Evolutionary conservation across 2,888 invertebrate genomes (phyloP), one percentile per base, ranked within the genome.

Genomic region (Schizaphis graminum): DNA sequence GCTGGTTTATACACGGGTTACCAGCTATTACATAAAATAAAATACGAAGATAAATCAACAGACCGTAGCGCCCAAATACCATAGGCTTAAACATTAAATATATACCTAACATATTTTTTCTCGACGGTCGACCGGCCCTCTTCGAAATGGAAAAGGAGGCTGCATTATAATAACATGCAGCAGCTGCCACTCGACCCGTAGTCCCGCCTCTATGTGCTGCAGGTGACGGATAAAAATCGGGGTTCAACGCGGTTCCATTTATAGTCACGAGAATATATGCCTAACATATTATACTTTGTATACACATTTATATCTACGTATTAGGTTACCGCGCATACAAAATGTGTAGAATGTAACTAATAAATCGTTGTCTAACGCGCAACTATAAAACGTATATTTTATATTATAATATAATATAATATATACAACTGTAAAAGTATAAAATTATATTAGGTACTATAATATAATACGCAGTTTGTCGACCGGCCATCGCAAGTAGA

Each of bases 61-160:
- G 77, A 77, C 77, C 77, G 77, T 41, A 77, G 35, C 77, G 77
- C 77, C 77, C 77, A 77, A 77, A 77, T 77, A 77, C 77, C 77
- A 77, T 77, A 77, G 77, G 77, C 8, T 77, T 77, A 77, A 41
- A 77, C 77, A 77, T 77, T 35, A 77, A 77, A 11, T 77, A 77
- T 77, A 77, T 21, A 35, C 35, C 77, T 77, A 77, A 77, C 77
- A 21, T 77, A 53, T 77, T 77, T 77, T 77, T 77, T 77, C 21
- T 77, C 77, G 16, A 21, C 35, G 21, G n/a, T 77, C 77, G 77
- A 77, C 77, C 77, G 77, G 77, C 77, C 77, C 77, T 77, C 77
- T 77, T 41, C 7, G 21, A 77, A 77, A 77, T 77, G 77, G 35
- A 77, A 77, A 35, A 77, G 35, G 77, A 77, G 77, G 35, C 21